These are phyloP conservation scores for Orientallactaga sibirica DNA, from an alignment of 2,797 vertebrate genomes.

Conservation along the genomic window DNA sequence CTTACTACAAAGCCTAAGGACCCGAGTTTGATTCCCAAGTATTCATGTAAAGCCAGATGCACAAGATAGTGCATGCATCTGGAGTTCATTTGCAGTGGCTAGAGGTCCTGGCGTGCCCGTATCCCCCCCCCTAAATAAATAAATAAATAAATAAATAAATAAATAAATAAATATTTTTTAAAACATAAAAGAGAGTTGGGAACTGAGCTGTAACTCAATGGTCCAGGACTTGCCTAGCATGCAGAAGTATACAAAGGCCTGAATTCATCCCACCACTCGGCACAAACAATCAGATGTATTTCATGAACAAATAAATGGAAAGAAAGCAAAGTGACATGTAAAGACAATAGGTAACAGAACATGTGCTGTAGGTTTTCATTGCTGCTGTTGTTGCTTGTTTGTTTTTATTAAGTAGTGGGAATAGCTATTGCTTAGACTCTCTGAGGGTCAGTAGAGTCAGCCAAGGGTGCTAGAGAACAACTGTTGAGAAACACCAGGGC, in stretches of 20 bases:
- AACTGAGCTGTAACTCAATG: too few species aligned
- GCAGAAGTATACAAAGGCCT: background rate
- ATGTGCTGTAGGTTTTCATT: background rate
- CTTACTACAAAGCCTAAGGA: too few species aligned
- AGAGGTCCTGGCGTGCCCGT: too few species aligned
- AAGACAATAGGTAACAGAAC: background rate
- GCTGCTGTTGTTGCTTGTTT: too few species aligned
- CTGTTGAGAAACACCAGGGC: background rate
- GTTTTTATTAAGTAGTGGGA: background rate
- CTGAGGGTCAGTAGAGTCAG: background rate
- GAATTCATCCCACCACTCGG: background rate
- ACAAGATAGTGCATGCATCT: too few species aligned
- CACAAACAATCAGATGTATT: background rate
- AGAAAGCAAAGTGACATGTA: background rate
- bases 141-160: too few species aligned
- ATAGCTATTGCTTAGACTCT: background rate
- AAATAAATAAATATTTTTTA: too few species aligned
- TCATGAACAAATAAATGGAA: background rate
- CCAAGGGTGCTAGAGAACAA: background rate
- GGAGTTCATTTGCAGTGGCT: too few species aligned
- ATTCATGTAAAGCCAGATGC: too few species aligned
- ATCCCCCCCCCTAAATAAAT: too few species aligned
- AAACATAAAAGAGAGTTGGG: background rate
- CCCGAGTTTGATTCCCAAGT: too few species aligned
- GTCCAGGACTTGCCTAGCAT: background rate